Evolutionary conservation across 2,888 invertebrate species (phyloP), one percentile per base, ranked within the genome.

Genomic region (Orthosia gothica): DNA sequence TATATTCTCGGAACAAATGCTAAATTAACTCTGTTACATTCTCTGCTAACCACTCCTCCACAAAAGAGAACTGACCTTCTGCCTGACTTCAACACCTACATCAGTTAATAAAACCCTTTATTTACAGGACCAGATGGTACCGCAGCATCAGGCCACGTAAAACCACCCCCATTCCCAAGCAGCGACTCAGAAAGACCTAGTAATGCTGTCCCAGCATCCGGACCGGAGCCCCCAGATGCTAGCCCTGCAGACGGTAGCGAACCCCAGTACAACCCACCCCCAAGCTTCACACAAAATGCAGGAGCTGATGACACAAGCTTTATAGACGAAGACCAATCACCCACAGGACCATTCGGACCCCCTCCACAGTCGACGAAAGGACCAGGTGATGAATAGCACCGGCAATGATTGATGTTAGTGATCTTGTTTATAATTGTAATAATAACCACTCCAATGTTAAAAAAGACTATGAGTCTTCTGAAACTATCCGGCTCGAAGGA

Each of bases 61-160:
- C 16, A 11, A 16, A 15, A 15, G 15, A 9, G 12, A 20, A 18
- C 2, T 9, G 13, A 62, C 7, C 23, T 18, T 16, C 3, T 16
- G 15, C 3, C 16, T 20, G 12, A 7, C 11, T 18, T 4, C 3
- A 20, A 11, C 52, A 26, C 15, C n/a, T 20, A 59, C 15, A 26
- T 13, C 5, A 20, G 13, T 55, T 45, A 65, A 59, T 9, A 40
- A 70, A 62, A 45, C 18, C 23, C 16, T 49, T 4, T 26, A 26
- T 1, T 83, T 69, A 32, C 69, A 95, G 96, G 95, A 49, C 96
- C 97, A 23, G 96, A 96, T 78, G 97, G 96, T 49, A 97, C 97
- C 9, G 97, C 97, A 52, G 97, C 97, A 47, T 97, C 97, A 82
- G 97, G 97, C 0, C 97, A 97, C 85, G 95, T 97, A 11, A 97